phyloP scores from a whole-genome alignment of 1,140 invertebrate species.

The Aporrectodea caliginosa region DNA sequence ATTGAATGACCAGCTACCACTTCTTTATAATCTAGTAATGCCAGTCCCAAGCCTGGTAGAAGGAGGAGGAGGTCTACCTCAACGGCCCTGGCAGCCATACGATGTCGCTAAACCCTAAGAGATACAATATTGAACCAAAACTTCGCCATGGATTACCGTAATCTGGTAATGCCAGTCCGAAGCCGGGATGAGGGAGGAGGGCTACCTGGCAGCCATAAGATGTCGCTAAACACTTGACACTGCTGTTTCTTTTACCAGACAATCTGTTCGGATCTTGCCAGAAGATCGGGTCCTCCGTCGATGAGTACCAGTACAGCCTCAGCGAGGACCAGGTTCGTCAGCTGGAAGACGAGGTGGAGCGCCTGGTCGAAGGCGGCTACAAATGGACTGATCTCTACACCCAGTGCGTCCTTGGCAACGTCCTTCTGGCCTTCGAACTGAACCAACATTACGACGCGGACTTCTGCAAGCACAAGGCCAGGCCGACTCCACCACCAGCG shows the following conservation, averaged over 20 bases:
- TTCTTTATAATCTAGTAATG: too few species aligned
- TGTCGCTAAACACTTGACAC: neutral
- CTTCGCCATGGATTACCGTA: neutral
- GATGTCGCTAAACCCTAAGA: neutral
- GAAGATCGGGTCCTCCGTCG: constrained; percentile 61
- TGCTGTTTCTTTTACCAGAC: constrained; percentile 62
- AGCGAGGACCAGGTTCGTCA: constrained; percentile 63
- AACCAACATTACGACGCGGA: constrained; percentile 47
- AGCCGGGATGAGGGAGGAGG: neutral
- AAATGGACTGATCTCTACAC: constrained; percentile 76
- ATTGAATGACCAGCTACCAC: too few species aligned
- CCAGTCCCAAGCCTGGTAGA: too few species aligned
- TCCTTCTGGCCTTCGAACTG: constrained; percentile 63
- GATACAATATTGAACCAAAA: too few species aligned
- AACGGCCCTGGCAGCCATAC: neutral
- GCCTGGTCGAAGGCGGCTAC: constrained; percentile 59
- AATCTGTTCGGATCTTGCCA: constrained; percentile 77
- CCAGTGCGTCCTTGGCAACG: constrained; percentile 73
- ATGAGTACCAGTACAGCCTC: constrained; percentile 63
- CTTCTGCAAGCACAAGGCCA: constrained; percentile 34
- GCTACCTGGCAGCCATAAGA: neutral
- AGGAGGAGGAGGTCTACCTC: too few species aligned
- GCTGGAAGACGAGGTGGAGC: constrained; percentile 63
- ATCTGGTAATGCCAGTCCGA: neutral
- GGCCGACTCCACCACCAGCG: too few species aligned